phyloP scores from a whole-genome alignment of 2,113 vertebrate genomes.

The Tupaia chinensis region DNA sequence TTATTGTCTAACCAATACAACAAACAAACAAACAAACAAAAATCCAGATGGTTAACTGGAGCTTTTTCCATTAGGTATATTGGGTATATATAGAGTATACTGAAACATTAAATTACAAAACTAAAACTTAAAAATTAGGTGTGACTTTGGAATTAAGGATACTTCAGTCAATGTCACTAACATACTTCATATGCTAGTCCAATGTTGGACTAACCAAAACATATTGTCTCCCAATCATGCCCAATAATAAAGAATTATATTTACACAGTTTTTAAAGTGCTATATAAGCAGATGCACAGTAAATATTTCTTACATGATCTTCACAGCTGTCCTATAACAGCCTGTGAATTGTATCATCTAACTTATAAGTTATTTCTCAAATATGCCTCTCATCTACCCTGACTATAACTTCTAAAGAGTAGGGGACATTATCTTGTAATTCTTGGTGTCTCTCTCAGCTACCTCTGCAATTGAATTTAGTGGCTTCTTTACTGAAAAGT shows the following conservation, averaged over 20 bases:
- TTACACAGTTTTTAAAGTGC: not conserved
- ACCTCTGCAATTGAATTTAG: not conserved
- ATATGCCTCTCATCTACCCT: not conserved
- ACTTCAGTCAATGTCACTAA: conserved; percentile 5
- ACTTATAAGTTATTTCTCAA: not conserved
- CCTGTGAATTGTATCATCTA: not conserved
- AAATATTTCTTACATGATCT: conserved; percentile 18
- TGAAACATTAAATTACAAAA: conserved; percentile 24
- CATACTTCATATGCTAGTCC: not conserved
- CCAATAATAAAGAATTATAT: conserved; percentile 18
- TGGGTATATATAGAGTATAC: not conserved
- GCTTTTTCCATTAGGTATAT: not conserved
- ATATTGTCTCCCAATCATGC: not conserved
- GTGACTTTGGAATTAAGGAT: not conserved
- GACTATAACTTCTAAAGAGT: not conserved
- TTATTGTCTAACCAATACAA: conserved; percentile 18
- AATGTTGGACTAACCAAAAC: not conserved
- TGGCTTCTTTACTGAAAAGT: not conserved
- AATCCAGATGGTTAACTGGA: not conserved
- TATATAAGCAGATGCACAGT: not conserved
- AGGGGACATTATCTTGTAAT: not conserved
- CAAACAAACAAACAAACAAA: not conserved
- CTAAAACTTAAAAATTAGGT: conserved; percentile 32
- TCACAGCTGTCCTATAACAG: not conserved
- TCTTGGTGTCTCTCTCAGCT: not conserved